Conservation (phyloP, 2,113 vertebrate genomes). For the Promerops cafer region DNA sequence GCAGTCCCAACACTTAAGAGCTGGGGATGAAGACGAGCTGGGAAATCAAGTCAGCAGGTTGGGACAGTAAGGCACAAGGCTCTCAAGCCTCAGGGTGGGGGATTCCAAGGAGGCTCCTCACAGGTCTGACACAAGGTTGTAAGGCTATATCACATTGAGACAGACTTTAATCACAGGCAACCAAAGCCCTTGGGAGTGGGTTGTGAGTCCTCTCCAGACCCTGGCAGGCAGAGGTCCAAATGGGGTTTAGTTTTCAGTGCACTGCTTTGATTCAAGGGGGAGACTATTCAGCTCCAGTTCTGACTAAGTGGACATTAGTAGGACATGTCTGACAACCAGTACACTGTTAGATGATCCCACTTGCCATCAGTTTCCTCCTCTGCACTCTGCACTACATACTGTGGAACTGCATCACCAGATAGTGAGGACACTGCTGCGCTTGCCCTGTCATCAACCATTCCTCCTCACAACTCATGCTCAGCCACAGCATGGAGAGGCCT, state of each 20-base stretch:
- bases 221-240: not conserved
- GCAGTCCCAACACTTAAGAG: not conserved
- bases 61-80: not conserved
- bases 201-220: not conserved
- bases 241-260: not conserved
- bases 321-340: not conserved
- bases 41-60: not conserved
- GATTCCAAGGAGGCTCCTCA: not conserved
- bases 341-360: not conserved
- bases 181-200: not conserved
- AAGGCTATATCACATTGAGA: not conserved
- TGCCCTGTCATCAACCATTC: not conserved
- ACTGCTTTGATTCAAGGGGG: not conserved
- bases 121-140: not conserved
- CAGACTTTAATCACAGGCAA: not conserved
- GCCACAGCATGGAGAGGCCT: rapidly evolving
- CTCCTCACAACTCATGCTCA: not conserved
- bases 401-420: not conserved
- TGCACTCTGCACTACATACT: too few species aligned
- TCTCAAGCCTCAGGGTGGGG: not conserved
- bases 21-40: not conserved
- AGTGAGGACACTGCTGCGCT: not conserved
- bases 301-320: too few species aligned
- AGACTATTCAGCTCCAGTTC: not conserved
- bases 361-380: not conserved